Base-by-base conservation (phyloP, 2,113 vertebrate genomes). In the Pholis gunnellus region DNA sequence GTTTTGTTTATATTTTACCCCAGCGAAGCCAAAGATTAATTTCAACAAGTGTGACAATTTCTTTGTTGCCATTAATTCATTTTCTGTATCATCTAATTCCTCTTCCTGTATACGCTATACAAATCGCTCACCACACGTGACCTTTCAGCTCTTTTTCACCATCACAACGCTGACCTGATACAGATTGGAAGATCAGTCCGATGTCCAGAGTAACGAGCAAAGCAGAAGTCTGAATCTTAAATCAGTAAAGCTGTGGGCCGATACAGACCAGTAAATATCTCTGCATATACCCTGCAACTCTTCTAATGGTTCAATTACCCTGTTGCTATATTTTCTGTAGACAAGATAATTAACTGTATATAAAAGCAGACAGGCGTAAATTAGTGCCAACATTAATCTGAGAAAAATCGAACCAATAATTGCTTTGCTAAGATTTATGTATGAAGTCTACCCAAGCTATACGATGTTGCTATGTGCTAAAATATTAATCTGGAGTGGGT, bases 321-420 rank as follows among this genome's bases (percentile, higher is more conserved):
- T 22, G 25, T 68, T 70, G 59, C 22, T 20, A 48, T 72, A 68
- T 84, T 78, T 84, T 68, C 81, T 77, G 17, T n/a, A 17, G 48
- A 25, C 0, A 0, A 63, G 10, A 57, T 67, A 71, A 83, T 61
- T 68, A 76, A 56, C 46, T 71, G 64, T 31, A 36, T 56, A 52
- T 82, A 13, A 52, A 72, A 77, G n/a, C 52, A 34, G 57, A 78
- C 57, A 31, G 75, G 57, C 15, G 18, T 66, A 52, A 70, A 78
- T 14, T 17, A 20, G 4, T 50, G 4, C 22, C 22, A 22, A 74
- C 42, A 56, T 72, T 20, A 38, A 64, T 27, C 44, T 15, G 11
- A 78, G 17, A 25, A 67, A 56, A 44, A 75, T 63, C 34, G 0
- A 27, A 20, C 40, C 38, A 65, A 65, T 60, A 74, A 78, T 74